Conservation (phyloP, 2,888 invertebrate genomes). For the Noctua fimbriata region DNA sequence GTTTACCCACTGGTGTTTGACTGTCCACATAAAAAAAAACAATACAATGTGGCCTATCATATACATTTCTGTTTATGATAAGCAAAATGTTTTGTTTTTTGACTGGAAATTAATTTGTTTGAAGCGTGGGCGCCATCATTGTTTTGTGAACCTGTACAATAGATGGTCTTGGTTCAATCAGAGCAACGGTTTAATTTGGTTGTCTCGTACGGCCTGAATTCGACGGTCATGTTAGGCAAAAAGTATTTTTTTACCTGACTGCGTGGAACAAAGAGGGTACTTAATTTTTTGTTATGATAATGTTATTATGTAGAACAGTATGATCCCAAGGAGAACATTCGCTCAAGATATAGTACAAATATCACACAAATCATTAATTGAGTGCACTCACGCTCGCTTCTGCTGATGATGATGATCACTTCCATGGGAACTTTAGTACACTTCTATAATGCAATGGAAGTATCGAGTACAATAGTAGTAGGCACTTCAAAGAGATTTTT, state of each 20-base stretch:
- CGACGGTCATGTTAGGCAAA: neutral
- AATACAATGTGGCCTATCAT: neutral
- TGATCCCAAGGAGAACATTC: neutral
- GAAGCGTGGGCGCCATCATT: neutral
- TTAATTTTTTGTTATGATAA: neutral
- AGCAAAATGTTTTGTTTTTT: neutral
- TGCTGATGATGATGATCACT: no score
- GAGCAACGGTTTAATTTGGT: neutral
- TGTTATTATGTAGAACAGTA: neutral
- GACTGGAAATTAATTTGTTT: neutral
- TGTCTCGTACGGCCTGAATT: neutral
- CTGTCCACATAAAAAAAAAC: no score
- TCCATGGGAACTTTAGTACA: neutral
- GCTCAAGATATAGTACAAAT: neutral
- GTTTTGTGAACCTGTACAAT: neutral
- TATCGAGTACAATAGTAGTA: neutral
- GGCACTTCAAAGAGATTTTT: neutral
- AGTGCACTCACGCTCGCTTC: neutral
- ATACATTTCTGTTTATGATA: neutral
- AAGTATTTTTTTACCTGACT: neutral
- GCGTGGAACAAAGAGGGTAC: neutral
- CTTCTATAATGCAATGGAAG: neutral
- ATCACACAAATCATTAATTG: neutral
- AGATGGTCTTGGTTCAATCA: neutral
- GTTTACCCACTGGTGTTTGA: neutral